Evolutionary conservation across 2,113 vertebrate species (phyloP).

Genomic region (Paradoxurus hermaphroditus): DNA sequence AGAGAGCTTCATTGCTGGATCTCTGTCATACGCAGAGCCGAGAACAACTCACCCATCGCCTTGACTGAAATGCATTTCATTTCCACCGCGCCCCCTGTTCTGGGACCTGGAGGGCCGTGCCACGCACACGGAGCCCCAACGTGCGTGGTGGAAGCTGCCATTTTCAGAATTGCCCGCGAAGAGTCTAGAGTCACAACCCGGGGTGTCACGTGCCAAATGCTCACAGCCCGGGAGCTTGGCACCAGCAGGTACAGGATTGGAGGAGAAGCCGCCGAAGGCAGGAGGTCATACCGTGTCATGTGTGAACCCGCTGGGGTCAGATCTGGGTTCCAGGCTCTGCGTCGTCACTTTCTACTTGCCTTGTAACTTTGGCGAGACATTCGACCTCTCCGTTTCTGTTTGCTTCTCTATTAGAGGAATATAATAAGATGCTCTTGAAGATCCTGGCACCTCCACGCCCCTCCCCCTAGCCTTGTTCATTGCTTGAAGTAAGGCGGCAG

Average conservation of each 20-base stretch:
- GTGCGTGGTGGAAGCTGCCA: background rate
- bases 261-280: background rate
- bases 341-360: background rate
- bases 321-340: background rate
- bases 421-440: background rate
- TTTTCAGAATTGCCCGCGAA: background rate
- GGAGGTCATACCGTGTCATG: rapidly evolving
- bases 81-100: background rate
- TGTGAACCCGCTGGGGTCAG: background rate
- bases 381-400: background rate
- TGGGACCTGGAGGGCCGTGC: background rate
- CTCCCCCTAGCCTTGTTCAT: background rate
- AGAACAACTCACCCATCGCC: background rate
- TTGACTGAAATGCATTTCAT: background rate
- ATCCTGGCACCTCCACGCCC: background rate
- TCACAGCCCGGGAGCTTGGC: background rate
- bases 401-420: background rate
- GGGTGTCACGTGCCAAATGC: rapidly evolving
- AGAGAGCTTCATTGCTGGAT: background rate
- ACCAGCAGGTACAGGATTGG: background rate
- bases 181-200: background rate
- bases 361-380: background rate
- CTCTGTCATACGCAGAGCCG: background rate
- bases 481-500: background rate
- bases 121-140: background rate